phyloP scores from a whole-genome alignment of 1,140 invertebrate genomes.

The Ephestia elutella region DNA sequence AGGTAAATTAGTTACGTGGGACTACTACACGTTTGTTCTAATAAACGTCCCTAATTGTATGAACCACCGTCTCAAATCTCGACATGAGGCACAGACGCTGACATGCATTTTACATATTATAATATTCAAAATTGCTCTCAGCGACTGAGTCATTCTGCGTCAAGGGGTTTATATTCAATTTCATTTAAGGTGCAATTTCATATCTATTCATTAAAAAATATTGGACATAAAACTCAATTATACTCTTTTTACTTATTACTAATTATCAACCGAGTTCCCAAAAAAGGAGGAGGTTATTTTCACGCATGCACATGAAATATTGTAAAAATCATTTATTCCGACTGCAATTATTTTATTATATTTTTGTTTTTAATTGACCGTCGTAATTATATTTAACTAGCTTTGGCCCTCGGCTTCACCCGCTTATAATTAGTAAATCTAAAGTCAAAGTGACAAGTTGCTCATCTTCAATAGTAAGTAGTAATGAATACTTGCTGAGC shows the following conservation, averaged over 20 bases:
- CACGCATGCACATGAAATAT: background rate
- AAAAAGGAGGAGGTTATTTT: no score
- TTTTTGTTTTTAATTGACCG: no score
- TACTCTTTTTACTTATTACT: no score
- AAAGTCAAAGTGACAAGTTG: no score
- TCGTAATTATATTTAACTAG: no score
- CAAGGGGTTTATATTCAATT: conserved; percentile 47
- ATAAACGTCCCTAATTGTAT: conserved; percentile 68
- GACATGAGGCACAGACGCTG: conserved; percentile 11
- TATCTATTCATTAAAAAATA: conserved; percentile 9
- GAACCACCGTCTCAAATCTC: conserved; percentile 19
- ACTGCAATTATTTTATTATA: background rate
- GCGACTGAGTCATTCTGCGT: conserved; percentile 66
- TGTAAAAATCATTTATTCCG: background rate
- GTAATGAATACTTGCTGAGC: no score
- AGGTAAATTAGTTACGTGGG: background rate
- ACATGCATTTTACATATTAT: conserved; percentile 67
- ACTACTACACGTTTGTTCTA: conserved; percentile 39
- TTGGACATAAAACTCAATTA: no score
- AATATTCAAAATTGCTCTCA: conserved; percentile 70
- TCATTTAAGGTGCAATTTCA: conserved; percentile 44
- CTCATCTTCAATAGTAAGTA: no score
- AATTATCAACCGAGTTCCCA: no score
- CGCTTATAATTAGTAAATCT: no score
- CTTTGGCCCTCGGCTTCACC: no score